Evolutionary conservation across 1,140 invertebrate genomes (phyloP), one percentile per base, ranked within the genome.

Genomic region (Lucilia cuprina): DNA sequence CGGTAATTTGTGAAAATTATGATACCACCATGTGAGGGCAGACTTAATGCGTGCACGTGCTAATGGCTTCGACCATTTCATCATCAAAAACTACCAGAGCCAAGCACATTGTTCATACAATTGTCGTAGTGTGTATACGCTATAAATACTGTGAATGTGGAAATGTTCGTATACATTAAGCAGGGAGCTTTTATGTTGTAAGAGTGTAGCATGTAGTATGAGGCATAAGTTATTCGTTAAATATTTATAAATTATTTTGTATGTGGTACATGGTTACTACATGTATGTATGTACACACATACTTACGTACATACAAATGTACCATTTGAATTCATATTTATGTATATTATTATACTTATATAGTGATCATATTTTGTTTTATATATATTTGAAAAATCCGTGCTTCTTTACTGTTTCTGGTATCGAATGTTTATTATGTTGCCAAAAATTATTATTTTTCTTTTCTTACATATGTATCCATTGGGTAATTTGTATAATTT

Each of bases 31-130:
- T 85, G 84, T 75, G 70, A 78, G 75, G 82, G 84, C 75, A 83
- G 82, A 85, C 82, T 85, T 85, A 85, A 85, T 85, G 84, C 82
- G 82, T 82, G 84, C 82, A 85, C 84, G 84, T 85, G 84, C 84
- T 85, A 85, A 85, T 85, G 84, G 82, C 49, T 82, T 77, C 82
- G 50, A 83, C 55, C 84, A 80, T 85, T 85, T 74, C 82, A 83
- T 85, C 84, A 85, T 75, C 65, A 19, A 70, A 19, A 70, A 70
- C 65, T 70, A 55, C 25, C 50, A 55, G 17, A 55, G 12, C 12
- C 49, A n/a, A 55, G 17, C 50, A n/a, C 50, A 55, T 55, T 55
- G 50, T 55, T 55, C 50, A 55, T 55, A n/a, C 17, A n/a, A 55
- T 55, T 55, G 50, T 55, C 17, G 50, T 55, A 13, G 50, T 14